Evolutionary conservation across 1,140 invertebrate genomes (phyloP), one percentile per base, ranked within the genome.

Genomic region (Drosophila baimaii): DNA sequence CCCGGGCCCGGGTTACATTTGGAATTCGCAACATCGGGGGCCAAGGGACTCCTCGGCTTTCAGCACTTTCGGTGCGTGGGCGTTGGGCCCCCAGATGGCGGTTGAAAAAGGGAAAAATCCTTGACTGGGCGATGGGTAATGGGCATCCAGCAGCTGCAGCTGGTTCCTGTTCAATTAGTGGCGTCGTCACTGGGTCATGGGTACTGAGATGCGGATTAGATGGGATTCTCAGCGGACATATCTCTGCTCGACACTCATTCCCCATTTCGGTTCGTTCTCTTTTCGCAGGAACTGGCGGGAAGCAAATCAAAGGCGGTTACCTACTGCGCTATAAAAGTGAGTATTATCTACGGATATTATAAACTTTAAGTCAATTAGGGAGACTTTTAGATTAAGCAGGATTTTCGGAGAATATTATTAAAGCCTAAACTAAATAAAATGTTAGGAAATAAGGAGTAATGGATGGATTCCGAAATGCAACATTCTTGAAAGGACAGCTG

Each of bases 271-370:
- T 35, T 51, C 19, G 44, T 19, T 37, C 10, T 41, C n/a, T 49
- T 31, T 79, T 93, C 93, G 19, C 93, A 94, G 94, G 94, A 90
- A 93, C 93, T 75, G 93, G 92, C 63, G 94, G 93, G 33, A 94
- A 94, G 90, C 94, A 94, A 91, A 93, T 95, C 79, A 95, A 95
- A 91, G 94, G 94, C 63, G 94, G 94, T 33, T 95, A 95, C 81
- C 93, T 95, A 88, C 92, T 95, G 49, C 93, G 94, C 37, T 95
- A 95, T 82, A 94, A 94, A 93, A 93, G 94, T 95, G 91, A 95
- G 94, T 94, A 92, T 2, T 33, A 21, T 13, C n/a, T 13, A 9
- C 9, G 33, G 33, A 9, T 52, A 19, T 19, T n/a, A 15, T 0
- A 5, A 27, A 47, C 15, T n/a, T 47, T 17, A 15, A 49, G 31